Evolutionary conservation across 2,888 invertebrate genomes (phyloP), one percentile per base, ranked within the genome.

Genomic region (Slavum lentiscoides): DNA sequence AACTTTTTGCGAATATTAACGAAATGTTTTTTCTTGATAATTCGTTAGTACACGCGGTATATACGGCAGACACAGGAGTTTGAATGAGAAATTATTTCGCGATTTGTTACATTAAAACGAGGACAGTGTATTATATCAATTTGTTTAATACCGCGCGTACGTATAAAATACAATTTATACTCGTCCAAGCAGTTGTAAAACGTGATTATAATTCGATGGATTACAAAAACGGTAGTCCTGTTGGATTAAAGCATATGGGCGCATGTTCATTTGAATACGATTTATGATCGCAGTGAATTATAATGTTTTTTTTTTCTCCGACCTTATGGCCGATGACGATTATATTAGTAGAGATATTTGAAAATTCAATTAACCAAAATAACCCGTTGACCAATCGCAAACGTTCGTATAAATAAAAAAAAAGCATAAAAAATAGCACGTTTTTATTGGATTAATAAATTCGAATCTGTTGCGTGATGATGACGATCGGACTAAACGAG

Each of bases 251-350:
- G 0, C 21, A 30, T 30, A 53, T n/a, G 53, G 19, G 58, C 59
- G 21, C 43, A 43, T 61, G 23, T 43, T 61, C 43, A 53, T 74
- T 49, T 21, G n/a, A 23, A 21, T 53, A 64, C 53, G 30, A 74
- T 74, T 74, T 55, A 74, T 55, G 64, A 64, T 64, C 62, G 9
- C 11, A 21, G 64, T 64, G 30, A 74, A 64, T 64, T 64, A 74
- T 74, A 37, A 53, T 8, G 8, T 37, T 19, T 58, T 68, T 68
- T 17, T 23, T 67, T 68, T 23, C 39, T 39, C 9, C 55, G 1
- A 19, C 19, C 23, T 68, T 17, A 30, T 3, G n/a, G 8, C 49
- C n/a, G 15, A 62, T 30, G 15, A 62, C n/a, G 15, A 30, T 49
- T 15, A 37, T n/a, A n/a, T 55, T 30, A 15, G 19, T 11, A 15